These are phyloP conservation scores for Bombus confusus DNA, from an alignment of 1,140 invertebrate genomes.

Conservation along the genomic window DNA sequence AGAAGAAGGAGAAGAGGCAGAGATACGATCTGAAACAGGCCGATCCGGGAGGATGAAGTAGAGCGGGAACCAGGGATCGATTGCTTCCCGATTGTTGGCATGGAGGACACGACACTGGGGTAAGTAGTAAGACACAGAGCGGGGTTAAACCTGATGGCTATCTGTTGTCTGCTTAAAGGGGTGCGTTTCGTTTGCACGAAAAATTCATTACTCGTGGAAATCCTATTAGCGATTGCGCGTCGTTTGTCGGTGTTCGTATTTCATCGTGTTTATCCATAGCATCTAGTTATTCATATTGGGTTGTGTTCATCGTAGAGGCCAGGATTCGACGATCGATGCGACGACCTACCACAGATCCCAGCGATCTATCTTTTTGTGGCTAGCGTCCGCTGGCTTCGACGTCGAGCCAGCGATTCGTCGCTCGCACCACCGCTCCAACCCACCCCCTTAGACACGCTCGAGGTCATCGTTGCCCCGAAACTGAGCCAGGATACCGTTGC, in stretches of 20 bases:
- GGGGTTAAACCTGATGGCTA: not conserved
- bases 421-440: not conserved
- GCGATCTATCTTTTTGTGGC: slow-evolving; percentile 13
- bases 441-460: not conserved
- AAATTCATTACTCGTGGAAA: too few relatives aligned
- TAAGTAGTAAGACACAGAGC: slow-evolving; percentile 37
- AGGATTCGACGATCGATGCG: slow-evolving; percentile 34
- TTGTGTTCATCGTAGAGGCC: not conserved
- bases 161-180: not conserved
- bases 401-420: not conserved
- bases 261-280: not conserved
- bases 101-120: slow-evolving; percentile 64
- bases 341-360: not conserved
- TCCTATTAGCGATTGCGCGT: too few relatives aligned
- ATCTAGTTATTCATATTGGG: not conserved
- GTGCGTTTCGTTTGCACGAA: not conserved
- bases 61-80: slow-evolving; percentile 62
- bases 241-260: not conserved
- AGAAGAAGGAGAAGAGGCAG: not conserved
- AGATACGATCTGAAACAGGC: slow-evolving; percentile 7
- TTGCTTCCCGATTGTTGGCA: slow-evolving; percentile 62
- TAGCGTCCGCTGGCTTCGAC: slow-evolving; percentile 10
- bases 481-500: not conserved
- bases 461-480: not conserved
- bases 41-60: slow-evolving; percentile 57